phyloP scores from a whole-genome alignment of 1,140 invertebrate species.

The Brachionus asplanchnoidis region DNA sequence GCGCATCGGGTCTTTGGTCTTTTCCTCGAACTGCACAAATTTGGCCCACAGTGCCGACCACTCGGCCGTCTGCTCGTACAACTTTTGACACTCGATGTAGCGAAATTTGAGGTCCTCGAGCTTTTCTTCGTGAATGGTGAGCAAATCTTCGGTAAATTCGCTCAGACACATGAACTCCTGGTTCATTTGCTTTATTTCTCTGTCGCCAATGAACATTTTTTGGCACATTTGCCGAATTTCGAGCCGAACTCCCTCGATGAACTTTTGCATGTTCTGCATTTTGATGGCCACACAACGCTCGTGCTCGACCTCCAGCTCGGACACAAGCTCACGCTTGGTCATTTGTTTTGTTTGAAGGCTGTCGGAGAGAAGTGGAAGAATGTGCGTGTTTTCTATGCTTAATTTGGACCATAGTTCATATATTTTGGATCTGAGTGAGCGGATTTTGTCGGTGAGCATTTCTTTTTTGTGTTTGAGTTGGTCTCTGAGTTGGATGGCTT shows the following conservation, averaged over 20 bases:
- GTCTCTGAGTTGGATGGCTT: neutral
- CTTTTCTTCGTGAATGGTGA: slow-evolving; percentile 8
- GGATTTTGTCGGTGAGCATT: neutral
- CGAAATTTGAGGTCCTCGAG: slow-evolving; percentile 29
- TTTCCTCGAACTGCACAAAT: slow-evolving; percentile 38
- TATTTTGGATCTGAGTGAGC: neutral
- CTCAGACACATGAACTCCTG: neutral
- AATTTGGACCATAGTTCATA: slow-evolving; percentile 21
- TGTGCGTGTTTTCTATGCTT: neutral
- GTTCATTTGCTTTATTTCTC: slow-evolving; percentile 21
- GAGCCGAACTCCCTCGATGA: slow-evolving; percentile 7
- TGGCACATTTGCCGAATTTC: slow-evolving; percentile 6
- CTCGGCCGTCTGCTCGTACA: slow-evolving; percentile 9
- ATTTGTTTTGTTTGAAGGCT: neutral
- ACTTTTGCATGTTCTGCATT: slow-evolving; percentile 41
- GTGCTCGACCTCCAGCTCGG: neutral
- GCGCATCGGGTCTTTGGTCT: slow-evolving; percentile 25
- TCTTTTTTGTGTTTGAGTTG: neutral
- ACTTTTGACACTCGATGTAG: neutral
- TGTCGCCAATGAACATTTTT: slow-evolving; percentile 29
- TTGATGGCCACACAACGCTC: slow-evolving; percentile 20
- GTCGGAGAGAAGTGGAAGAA: neutral
- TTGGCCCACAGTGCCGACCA: neutral
- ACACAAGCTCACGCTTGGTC: neutral
- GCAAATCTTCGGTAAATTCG: neutral